Evolutionary conservation across 1,140 invertebrate genomes (phyloP), one percentile per base, ranked within the genome.

Genomic region (silkworm (Bombyx mori)): DNA sequence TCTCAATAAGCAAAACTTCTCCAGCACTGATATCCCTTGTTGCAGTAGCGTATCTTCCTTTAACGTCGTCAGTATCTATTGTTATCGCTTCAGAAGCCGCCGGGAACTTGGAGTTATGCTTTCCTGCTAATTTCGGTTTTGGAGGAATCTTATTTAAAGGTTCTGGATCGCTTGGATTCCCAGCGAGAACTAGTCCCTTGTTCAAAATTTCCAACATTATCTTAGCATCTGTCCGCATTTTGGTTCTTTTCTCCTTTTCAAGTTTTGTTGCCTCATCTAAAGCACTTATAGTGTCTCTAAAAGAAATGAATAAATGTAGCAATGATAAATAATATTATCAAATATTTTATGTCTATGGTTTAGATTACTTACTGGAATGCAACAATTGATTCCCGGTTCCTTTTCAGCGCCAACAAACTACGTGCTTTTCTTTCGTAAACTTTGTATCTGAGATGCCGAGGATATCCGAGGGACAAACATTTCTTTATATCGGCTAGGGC

Each of bases 351-450:
- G 8, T 46, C 9, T 12, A 48, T 51, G 12, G 8, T 43, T 18
- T 56, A 42, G n/a, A 56, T 35, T 48, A 78, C 85, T 77, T 68
- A 90, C 90, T 90, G 90, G 66, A 94, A 94, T 44, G 92, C 89
- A 7, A 86, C 77, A 3, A 94, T 86, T 0, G 95, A 94, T 58
- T 91, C 90, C 7, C 91, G 87, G 67, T 93, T 90, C 57, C 91
- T 89, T 57, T 93, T 92, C 46, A 96, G 85, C 4, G 92, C 92
- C 54, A 95, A 87, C 46, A 94, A 90, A 77, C 95, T 96, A 66
- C 92, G 90, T 0, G 95, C 94, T 60, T 88, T 91, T 62, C 95
- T 89, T 63, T 96, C 94, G 53, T 92, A 90, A 1, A 97, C 79
- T 83, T 97, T 97, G 74, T 94, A 94, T 1, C 89, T 79, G 10